Evolutionary conservation across 2,113 vertebrate genomes (phyloP).

Genomic region (Beaufortia kweichowensis): DNA sequence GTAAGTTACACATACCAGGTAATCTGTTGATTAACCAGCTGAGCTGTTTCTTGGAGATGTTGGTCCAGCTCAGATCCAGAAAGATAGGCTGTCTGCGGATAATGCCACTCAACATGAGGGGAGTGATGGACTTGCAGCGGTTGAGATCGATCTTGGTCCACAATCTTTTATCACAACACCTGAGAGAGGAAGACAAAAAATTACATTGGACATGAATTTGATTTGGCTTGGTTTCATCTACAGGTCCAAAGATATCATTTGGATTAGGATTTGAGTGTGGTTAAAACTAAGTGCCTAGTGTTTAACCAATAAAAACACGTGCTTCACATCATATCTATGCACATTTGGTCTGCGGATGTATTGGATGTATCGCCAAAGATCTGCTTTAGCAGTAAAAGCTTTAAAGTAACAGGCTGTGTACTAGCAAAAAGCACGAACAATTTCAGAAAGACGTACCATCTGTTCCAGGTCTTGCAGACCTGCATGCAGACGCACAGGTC

Average conservation of each 20-base stretch:
- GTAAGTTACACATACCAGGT: conserved; percentile 76
- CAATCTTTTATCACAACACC: conserved; percentile 96
- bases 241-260: too few species aligned
- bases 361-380: too few species aligned
- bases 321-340: too few species aligned
- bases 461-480: conserved; percentile 97
- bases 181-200: conserved; percentile 61
- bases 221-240: too few species aligned
- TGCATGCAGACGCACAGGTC: conserved; percentile 96
- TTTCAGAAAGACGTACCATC: conserved; percentile 83
- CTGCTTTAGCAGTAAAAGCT: too few species aligned
- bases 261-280: too few species aligned
- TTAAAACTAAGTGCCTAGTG: too few species aligned
- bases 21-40: conserved; percentile 97
- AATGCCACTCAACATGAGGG: conserved; percentile 95
- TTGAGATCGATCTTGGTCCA: conserved; percentile 93
- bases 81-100: conserved; percentile 90
- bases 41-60: conserved; percentile 97
- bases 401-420: too few species aligned
- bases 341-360: too few species aligned
- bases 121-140: conserved; percentile 95
- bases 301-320: too few species aligned
- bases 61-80: conserved; percentile 97
- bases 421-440: too few species aligned
- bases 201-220: too few species aligned